These are phyloP conservation scores for Semaprochilodus insignis DNA, from an alignment of 2,797 vertebrate species.

Conservation along the genomic window DNA sequence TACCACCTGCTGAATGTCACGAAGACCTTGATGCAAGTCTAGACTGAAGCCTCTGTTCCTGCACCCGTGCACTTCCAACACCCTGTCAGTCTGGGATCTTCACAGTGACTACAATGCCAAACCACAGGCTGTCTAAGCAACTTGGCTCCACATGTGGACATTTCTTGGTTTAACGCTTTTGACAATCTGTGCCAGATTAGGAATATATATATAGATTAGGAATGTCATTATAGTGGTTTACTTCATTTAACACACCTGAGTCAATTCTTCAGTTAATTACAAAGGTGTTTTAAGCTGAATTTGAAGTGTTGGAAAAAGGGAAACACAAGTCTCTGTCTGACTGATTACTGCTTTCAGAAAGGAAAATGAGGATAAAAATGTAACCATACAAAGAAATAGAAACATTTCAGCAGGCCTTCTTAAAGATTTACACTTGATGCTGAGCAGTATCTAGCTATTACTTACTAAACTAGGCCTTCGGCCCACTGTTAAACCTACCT, in stretches of 20 bases:
- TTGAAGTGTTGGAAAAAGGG: not conserved
- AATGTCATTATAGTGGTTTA: not conserved
- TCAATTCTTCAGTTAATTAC: not conserved
- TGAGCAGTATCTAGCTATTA: no score
- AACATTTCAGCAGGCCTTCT: no score
- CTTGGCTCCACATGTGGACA: not conserved
- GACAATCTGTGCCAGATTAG: no score
- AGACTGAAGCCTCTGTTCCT: not conserved
- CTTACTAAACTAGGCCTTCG: no score
- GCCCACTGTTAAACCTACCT: no score
- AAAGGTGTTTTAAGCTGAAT: not conserved
- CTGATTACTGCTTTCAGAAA: no score
- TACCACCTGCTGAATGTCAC: not conserved
- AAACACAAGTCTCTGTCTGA: not conserved
- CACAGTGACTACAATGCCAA: not conserved
- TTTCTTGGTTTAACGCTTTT: not conserved
- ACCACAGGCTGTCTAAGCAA: not conserved
- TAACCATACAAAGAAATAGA: no score
- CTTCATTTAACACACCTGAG: not conserved
- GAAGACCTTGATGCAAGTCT: not conserved
- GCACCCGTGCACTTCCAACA: not conserved
- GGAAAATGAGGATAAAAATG: no score
- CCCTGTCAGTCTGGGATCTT: not conserved
- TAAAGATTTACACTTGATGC: no score
- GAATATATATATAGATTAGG: no score